Evolutionary conservation across 2,888 invertebrate genomes (phyloP).

Genomic region (Pediacus dermestoides): DNA sequence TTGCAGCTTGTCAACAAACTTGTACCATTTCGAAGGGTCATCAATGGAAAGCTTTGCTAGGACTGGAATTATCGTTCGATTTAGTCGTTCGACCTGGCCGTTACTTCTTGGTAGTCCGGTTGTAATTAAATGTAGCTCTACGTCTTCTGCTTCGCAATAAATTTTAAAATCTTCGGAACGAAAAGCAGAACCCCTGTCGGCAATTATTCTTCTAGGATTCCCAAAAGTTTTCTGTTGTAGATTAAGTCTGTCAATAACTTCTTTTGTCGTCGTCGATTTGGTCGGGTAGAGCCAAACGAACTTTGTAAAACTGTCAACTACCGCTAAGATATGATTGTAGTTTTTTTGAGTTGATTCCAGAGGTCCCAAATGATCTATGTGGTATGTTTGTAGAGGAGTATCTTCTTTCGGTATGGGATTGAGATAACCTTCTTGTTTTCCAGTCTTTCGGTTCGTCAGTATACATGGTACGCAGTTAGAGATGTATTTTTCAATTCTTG

Average conservation of each 20-base stretch:
- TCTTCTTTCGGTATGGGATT: slow-evolving; percentile 33
- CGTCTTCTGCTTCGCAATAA: slow-evolving; percentile 39
- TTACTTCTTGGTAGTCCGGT: slow-evolving; percentile 40
- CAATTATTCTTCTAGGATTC: slow-evolving; percentile 27
- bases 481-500: slow-evolving; percentile 22
- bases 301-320: slow-evolving; percentile 39
- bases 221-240: slow-evolving; percentile 25
- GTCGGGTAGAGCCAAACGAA: slow-evolving; percentile 38
- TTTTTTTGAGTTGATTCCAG: slow-evolving; percentile 33
- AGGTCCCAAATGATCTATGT: slow-evolving; percentile 38
- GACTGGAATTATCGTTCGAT: slow-evolving; percentile 35
- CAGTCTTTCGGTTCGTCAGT: slow-evolving; percentile 29
- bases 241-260: slow-evolving; percentile 24
- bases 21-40: slow-evolving; percentile 37
- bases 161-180: slow-evolving; percentile 37
- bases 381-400: slow-evolving; percentile 33
- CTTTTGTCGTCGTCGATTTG: slow-evolving; percentile 28
- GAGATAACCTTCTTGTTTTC: slow-evolving; percentile 35
- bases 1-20: slow-evolving; percentile 26
- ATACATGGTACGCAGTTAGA: slow-evolving; percentile 32
- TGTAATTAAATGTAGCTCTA: slow-evolving; percentile 34
- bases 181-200: slow-evolving; percentile 42
- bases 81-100: slow-evolving; percentile 41
- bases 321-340: slow-evolving; percentile 34
- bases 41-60: slow-evolving; percentile 38